Percentiles rank a stretch among this genome's conserved stretches.
Evolutionary conservation across 2,888 invertebrate species (phyloP).

Genomic region (Celastrina argiolus): DNA sequence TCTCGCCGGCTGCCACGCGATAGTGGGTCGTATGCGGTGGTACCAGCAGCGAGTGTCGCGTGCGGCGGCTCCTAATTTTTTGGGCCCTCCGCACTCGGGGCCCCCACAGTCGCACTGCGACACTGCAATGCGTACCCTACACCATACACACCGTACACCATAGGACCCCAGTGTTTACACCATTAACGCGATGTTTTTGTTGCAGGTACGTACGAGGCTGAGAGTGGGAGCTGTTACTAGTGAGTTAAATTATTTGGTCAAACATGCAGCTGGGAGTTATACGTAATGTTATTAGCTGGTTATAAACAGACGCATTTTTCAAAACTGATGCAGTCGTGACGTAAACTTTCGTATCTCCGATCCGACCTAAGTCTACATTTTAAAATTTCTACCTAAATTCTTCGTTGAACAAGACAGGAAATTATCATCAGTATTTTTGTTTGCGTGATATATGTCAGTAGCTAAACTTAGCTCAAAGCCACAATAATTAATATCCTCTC

Average conservation of each 20-base stretch:
- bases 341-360: not conserved
- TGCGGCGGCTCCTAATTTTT: slow-evolving; percentile 19
- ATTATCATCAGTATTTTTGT: too few relatives aligned
- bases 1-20: not conserved
- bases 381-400: not conserved
- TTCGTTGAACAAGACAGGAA: too few relatives aligned
- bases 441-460: too few relatives aligned
- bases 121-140: slow-evolving; percentile 28
- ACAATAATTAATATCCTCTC: too few relatives aligned
- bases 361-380: not conserved
- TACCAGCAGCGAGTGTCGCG: slow-evolving; percentile 9
- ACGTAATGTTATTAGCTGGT: too few relatives aligned
- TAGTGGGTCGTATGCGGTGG: slow-evolving; percentile 4
- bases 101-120: slow-evolving; percentile 31
- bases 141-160: not conserved
- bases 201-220: slow-evolving; percentile 10
- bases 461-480: too few relatives aligned
- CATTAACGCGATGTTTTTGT: slow-evolving; percentile 2
- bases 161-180: not conserved
- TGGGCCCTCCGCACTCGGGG: slow-evolving; percentile 12
- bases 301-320: not conserved
- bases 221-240: not conserved
- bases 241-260: not conserved
- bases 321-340: not conserved
- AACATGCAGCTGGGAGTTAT: too few relatives aligned